Percentiles rank a stretch among this genome's conserved stretches.
Conservation (phyloP, 2,888 invertebrate genomes). For the Taenaris catops region DNA sequence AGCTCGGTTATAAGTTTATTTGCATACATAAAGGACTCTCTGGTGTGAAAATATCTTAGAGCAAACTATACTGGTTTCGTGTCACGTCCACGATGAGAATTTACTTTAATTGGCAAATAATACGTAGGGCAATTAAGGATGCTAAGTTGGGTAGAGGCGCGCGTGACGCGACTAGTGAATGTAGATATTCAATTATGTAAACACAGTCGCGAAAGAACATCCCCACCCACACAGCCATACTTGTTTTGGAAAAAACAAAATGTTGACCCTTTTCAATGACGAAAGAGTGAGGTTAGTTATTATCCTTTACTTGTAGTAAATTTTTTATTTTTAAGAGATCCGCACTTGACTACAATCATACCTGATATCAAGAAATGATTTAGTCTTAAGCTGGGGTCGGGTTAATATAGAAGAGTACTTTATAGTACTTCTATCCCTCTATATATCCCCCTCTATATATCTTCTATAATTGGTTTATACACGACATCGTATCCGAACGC, state of each 20-base stretch:
- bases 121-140: constrained; percentile 79
- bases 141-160: constrained; percentile 73
- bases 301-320: too few species aligned
- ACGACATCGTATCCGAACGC: too few species aligned
- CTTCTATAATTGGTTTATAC: too few species aligned
- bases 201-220: constrained; percentile 65
- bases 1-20: constrained; percentile 40
- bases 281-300: too few species aligned
- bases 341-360: too few species aligned
- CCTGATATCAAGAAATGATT: too few species aligned
- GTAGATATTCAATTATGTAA: constrained; percentile 75
- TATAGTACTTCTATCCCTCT: too few species aligned
- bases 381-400: too few species aligned
- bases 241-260: constrained; percentile 17
- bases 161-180: constrained; percentile 72
- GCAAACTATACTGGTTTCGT: constrained; percentile 65
- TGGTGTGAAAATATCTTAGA: constrained; percentile 46
- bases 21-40: constrained; percentile 43
- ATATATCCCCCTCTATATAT: too few species aligned
- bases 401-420: too few species aligned
- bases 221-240: constrained; percentile 26
- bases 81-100: constrained; percentile 76
- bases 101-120: constrained; percentile 81
- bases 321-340: too few species aligned
- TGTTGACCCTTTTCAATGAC: constrained; percentile 36